A percentile compares a stretch with the other conserved stretches of the same genome.
phyloP scores from a whole-genome alignment of 1,140 invertebrate species.

The Nephila pilipes region DNA sequence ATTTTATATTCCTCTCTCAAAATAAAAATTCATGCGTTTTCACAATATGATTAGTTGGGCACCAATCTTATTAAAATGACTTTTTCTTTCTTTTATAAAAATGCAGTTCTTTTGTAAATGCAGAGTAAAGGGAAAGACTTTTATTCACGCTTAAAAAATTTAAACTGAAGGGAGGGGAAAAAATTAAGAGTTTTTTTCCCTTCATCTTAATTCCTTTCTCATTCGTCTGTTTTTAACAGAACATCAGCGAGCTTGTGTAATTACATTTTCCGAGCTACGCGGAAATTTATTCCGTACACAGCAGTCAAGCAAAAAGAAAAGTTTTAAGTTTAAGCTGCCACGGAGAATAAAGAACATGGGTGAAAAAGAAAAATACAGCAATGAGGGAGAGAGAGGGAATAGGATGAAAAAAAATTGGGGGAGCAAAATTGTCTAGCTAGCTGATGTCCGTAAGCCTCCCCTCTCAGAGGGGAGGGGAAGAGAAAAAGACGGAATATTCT shows the following conservation, averaged over 20 bases:
- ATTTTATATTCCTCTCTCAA: not conserved
- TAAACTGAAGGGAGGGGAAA: slow-evolving; percentile 30
- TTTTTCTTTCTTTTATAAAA: slow-evolving; percentile 54
- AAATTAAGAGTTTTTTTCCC: slow-evolving; percentile 27
- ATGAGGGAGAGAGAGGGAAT: not conserved
- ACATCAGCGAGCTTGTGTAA: slow-evolving; percentile 62
- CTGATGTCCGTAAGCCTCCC: slow-evolving; percentile 57
- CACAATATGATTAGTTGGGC: not conserved
- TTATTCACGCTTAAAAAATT: slow-evolving; percentile 22
- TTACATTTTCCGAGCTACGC: slow-evolving; percentile 61
- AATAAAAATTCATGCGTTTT: not conserved
- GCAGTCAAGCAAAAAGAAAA: slow-evolving; percentile 57
- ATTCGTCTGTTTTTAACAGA: slow-evolving; percentile 53
- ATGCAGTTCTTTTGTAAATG: slow-evolving; percentile 42
- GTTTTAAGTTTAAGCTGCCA: slow-evolving; percentile 71
- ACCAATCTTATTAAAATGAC: slow-evolving; percentile 67
- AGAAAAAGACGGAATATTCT: slow-evolving; percentile 49
- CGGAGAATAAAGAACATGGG: slow-evolving; percentile 49
- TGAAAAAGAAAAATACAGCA: slow-evolving; percentile 29
- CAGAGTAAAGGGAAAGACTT: slow-evolving; percentile 29
- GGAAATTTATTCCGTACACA: slow-evolving; percentile 60
- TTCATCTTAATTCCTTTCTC: not conserved
- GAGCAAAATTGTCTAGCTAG: slow-evolving; percentile 61
- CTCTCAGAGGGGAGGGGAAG: not conserved
- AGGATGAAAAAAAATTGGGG: not conserved